phyloP scores from a whole-genome alignment of 1,140 invertebrate genomes.

The Bombus superbus region DNA sequence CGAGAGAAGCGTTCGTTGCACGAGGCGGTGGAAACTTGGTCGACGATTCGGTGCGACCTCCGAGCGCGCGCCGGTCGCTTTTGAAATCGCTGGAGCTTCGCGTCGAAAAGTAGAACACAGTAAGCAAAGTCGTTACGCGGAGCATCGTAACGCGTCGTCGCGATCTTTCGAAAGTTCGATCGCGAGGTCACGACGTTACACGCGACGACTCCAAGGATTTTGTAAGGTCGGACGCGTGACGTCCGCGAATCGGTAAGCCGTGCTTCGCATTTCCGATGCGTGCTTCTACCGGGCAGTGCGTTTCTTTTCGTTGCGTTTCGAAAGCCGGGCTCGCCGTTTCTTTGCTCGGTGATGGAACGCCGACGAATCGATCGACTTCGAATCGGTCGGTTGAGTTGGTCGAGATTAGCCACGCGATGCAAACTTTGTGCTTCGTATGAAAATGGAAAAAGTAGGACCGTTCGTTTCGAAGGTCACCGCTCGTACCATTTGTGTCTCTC shows the following conservation, averaged over 20 bases:
- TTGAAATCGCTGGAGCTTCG: background rate
- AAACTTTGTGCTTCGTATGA: background rate
- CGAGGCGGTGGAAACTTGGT: background rate
- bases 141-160: background rate
- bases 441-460: slow-evolving; percentile 37
- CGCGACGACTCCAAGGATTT: slow-evolving; percentile 25
- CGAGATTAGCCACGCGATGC: background rate
- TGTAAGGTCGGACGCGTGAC: slow-evolving; percentile 65
- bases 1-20: too few relatives aligned
- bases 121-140: background rate
- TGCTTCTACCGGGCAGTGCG: too few relatives aligned
- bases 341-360: background rate
- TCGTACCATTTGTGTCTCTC: background rate
- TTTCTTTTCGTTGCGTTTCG: background rate
- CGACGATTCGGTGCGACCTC: background rate
- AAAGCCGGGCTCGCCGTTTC: background rate
- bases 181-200: background rate
- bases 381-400: background rate
- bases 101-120: background rate
- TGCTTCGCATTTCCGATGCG: slow-evolving; percentile 66
- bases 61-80: background rate
- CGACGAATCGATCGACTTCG: background rate
- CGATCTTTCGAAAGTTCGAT: slow-evolving; percentile 30
- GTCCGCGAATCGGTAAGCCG: slow-evolving; percentile 35
- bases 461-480: slow-evolving; percentile 35